These are phyloP conservation scores for Hypsopygia costalis DNA, from an alignment of 2,888 invertebrate genomes.

Conservation along the genomic window DNA sequence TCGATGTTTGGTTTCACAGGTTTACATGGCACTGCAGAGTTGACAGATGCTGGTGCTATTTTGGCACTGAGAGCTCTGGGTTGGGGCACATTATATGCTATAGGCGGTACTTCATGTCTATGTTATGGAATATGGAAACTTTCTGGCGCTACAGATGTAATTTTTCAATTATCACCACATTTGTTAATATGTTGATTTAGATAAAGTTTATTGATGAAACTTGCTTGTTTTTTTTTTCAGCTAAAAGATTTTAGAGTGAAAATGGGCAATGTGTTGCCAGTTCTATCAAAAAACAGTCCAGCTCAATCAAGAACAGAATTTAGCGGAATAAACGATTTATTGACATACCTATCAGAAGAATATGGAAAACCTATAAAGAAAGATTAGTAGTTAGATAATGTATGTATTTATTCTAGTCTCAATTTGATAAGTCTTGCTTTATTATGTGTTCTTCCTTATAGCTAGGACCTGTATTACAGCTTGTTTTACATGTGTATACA, in stretches of 20 bases:
- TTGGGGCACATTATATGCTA: constrained; percentile 93
- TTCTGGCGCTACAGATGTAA: constrained; percentile 91
- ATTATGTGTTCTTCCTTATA: constrained; percentile 90
- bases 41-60: constrained; percentile 88
- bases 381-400: constrained; percentile 24
- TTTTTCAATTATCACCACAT: neutral
- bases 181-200: no score
- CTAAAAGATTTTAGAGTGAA: constrained; percentile 90
- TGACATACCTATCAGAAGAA: constrained; percentile 87
- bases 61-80: constrained; percentile 92
- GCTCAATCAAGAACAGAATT: constrained; percentile 93
- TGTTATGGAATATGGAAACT: constrained; percentile 94
- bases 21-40: constrained; percentile 79
- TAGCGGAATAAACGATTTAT: constrained; percentile 89
- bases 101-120: constrained; percentile 90
- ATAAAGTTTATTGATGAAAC: no score
- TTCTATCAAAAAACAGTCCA: constrained; percentile 87
- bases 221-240: constrained; percentile 72
- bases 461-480: constrained; percentile 83
- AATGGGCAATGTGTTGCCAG: constrained; percentile 88
- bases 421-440: constrained; percentile 88
- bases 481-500: constrained; percentile 91
- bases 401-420: constrained; percentile 23
- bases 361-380: constrained; percentile 56
- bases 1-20: constrained; percentile 44